Evolutionary conservation across 2,113 vertebrate species (phyloP).

Genomic region (Ardeotis arabs): DNA sequence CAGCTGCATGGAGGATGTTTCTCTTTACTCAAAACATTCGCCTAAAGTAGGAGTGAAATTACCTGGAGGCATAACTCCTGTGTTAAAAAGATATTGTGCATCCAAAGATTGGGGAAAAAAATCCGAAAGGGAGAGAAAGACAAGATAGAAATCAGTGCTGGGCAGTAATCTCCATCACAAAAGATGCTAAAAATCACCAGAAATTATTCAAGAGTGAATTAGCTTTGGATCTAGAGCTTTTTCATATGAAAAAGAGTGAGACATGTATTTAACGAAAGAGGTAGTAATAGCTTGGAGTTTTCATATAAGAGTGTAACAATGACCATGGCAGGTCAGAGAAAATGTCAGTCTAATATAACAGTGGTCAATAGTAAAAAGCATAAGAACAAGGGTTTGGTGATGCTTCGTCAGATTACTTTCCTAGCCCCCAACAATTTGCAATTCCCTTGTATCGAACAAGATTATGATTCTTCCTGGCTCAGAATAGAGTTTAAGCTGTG

Average conservation of each 20-base stretch:
- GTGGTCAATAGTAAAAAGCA: not conserved
- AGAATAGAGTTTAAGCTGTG: not conserved
- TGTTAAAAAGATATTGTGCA: not conserved
- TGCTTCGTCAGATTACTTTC: not conserved
- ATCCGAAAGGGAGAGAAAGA: not conserved
- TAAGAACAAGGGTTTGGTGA: not conserved
- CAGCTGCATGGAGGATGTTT: not conserved
- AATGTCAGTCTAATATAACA: not conserved
- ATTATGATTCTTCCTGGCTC: not conserved
- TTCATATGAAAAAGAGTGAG: not conserved
- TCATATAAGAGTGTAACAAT: not conserved
- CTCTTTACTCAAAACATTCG: not conserved
- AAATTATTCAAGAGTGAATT: not conserved
- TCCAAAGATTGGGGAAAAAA: not conserved
- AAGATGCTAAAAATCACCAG: not conserved
- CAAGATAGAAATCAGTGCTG: not conserved
- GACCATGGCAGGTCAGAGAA: not conserved
- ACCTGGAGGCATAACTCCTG: not conserved
- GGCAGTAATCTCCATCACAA: not conserved
- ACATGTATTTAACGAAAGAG: not conserved
- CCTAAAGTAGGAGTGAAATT: not conserved
- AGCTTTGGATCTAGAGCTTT: accelerated
- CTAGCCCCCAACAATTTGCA: not conserved
- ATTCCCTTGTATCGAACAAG: not conserved
- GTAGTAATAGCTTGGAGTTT: not conserved